Evolutionary conservation across 2,113 vertebrate genomes (phyloP).

Genomic region (Rhinopomastus cyanomelas): DNA sequence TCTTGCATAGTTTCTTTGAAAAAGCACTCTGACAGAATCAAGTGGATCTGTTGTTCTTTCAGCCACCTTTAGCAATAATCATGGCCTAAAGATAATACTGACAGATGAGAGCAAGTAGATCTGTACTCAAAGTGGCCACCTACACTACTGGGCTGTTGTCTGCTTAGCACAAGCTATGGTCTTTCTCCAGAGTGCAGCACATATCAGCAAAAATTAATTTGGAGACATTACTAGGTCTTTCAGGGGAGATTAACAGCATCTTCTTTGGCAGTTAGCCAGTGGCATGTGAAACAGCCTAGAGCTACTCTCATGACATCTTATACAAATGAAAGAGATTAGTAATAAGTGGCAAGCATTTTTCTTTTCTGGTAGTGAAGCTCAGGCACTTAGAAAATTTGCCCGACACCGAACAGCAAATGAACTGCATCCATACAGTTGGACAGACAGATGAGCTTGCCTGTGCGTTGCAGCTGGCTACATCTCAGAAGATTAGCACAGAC

Average conservation of each 20-base stretch:
- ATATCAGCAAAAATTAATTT: not conserved
- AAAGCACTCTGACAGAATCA: not conserved
- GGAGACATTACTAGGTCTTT: not conserved
- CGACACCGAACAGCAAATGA: not conserved
- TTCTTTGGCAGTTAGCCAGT: slow-evolving; percentile 38
- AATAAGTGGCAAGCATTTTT: not conserved
- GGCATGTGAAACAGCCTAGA: slow-evolving; percentile 16
- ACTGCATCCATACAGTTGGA: not conserved
- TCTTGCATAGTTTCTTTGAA: not conserved
- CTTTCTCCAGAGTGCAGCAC: not conserved
- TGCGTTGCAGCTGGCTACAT: not conserved
- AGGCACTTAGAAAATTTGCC: not conserved
- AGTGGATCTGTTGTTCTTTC: not conserved
- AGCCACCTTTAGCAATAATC: not conserved
- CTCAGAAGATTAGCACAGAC: not conserved
- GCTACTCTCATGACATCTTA: not conserved
- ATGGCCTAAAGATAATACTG: not conserved
- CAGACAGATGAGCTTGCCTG: not conserved
- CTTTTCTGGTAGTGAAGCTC: not conserved
- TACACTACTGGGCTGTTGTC: not conserved
- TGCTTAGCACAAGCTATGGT: not conserved
- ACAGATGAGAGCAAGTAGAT: not conserved
- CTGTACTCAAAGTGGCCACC: not conserved
- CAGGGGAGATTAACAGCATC: slow-evolving; percentile 4
- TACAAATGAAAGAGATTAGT: slow-evolving; percentile 18